Percentiles rank a stretch among this genome's conserved stretches.
Evolutionary conservation across 2,797 vertebrate species (phyloP).

Genomic region (Toxotes lorentzi): DNA sequence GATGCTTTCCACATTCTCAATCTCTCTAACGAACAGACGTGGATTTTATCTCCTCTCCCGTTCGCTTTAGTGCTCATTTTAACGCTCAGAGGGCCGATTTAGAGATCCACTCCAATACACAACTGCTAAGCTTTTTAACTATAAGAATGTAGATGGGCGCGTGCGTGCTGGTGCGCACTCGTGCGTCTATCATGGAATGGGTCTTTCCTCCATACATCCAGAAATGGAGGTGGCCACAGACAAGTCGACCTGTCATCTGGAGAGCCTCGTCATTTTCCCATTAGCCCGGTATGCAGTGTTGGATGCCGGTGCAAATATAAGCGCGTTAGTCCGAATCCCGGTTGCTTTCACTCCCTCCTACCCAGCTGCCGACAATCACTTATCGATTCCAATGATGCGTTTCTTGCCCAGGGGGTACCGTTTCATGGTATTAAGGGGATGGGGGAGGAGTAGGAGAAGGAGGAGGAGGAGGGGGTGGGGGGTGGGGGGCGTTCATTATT

Average conservation of each 20-base stretch:
- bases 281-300: constrained; percentile 32
- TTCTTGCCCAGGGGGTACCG: constrained; percentile 62
- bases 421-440: constrained; percentile 55
- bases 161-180: constrained; percentile 39
- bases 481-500: constrained; percentile 34
- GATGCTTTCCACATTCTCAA: constrained; percentile 37
- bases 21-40: background rate
- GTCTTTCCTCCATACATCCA: constrained; percentile 65
- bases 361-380: constrained; percentile 71
- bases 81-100: constrained; percentile 17
- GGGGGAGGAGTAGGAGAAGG: background rate
- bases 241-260: constrained; percentile 53
- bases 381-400: constrained; percentile 77
- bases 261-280: constrained; percentile 57
- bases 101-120: constrained; percentile 17
- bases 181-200: constrained; percentile 41
- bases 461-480: background rate
- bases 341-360: constrained; percentile 38
- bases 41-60: background rate
- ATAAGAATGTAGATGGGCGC: constrained; percentile 56
- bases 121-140: constrained; percentile 36
- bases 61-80: constrained; percentile 22
- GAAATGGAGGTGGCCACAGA: constrained; percentile 63
- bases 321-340: constrained; percentile 36
- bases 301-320: constrained; percentile 43